Evolutionary conservation across 2,113 vertebrate species (phyloP).

Genomic region (Phalacrocorax carbo): DNA sequence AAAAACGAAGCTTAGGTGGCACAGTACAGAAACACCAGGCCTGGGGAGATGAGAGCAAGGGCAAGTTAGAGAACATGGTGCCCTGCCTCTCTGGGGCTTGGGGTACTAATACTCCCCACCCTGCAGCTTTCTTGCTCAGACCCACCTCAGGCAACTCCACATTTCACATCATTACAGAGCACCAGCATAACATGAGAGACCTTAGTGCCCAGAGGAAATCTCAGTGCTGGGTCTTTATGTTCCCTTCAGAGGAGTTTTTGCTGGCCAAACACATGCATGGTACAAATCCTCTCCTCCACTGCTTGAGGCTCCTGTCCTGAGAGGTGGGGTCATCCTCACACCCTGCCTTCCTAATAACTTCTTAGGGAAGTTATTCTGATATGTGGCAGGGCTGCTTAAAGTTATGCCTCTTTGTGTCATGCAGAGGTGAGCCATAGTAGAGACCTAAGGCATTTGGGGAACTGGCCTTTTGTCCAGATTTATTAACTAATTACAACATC

Average conservation of each 20-base stretch:
- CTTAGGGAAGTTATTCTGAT: background rate
- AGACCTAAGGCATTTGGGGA: background rate
- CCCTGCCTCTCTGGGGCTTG: background rate
- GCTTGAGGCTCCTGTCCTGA: background rate
- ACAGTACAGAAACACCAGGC: background rate
- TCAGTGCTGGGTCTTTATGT: fast-evolving
- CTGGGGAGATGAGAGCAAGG: background rate
- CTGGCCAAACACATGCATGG: background rate
- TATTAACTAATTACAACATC: background rate
- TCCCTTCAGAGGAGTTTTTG: background rate
- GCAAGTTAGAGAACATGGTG: background rate
- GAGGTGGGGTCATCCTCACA: background rate
- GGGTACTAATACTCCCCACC: background rate
- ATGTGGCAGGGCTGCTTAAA: background rate
- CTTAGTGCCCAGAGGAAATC: background rate
- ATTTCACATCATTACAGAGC: fast-evolving
- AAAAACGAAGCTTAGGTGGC: background rate
- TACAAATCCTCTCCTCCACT: background rate
- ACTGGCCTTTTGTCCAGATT: background rate
- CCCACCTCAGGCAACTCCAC: background rate
- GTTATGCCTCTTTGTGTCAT: background rate
- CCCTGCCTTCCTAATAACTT: background rate
- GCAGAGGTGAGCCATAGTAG: background rate
- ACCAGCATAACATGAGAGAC: background rate
- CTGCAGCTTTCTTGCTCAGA: background rate